Evolutionary conservation across 2,888 invertebrate genomes (phyloP).

Genomic region (Orthosia cruda): DNA sequence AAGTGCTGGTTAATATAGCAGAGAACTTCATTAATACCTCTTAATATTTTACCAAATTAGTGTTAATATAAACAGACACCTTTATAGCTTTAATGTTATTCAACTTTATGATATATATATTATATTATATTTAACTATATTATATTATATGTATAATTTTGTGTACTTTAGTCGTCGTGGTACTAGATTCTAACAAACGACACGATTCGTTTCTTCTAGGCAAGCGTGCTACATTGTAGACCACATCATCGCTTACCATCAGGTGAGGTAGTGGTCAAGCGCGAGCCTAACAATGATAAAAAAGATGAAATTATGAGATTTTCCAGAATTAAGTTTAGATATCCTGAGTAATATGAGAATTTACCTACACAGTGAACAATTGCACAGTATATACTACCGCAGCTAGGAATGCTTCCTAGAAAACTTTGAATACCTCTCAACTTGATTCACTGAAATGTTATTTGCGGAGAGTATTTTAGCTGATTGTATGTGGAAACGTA

Average conservation of each 20-base stretch:
- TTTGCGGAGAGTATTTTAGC: conserved; percentile 41
- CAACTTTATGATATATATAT: too few relatives aligned
- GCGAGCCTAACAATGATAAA: too few relatives aligned
- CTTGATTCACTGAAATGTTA: conserved; percentile 29
- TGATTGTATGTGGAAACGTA: conserved; percentile 44
- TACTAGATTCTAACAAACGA: not conserved
- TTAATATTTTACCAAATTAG: conserved; percentile 52
- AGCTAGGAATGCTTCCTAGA: conserved; percentile 1
- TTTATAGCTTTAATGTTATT: conserved; percentile 15
- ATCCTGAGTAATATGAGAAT: conserved; percentile 8
- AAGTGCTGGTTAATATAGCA: conserved; percentile 41
- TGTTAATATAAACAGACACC: conserved; percentile 24
- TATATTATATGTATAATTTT: conserved; percentile 3
- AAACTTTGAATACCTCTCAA: conserved; percentile 41
- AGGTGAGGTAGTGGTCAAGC: too few relatives aligned
- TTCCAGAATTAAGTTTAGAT: conserved; percentile 3
- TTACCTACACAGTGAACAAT: conserved; percentile 4
- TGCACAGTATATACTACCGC: conserved; percentile 8
- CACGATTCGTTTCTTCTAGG: too few relatives aligned
- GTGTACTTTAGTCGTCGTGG: not conserved
- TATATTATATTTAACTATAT: too few relatives aligned
- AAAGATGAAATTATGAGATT: conserved; percentile 13
- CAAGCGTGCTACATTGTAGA: too few relatives aligned
- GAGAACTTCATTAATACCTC: conserved; percentile 38
- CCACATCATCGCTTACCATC: too few relatives aligned